Evolutionary conservation across 2,113 vertebrate species (phyloP), one percentile per base, ranked within the genome.

Genomic region (Hylia prasina): DNA sequence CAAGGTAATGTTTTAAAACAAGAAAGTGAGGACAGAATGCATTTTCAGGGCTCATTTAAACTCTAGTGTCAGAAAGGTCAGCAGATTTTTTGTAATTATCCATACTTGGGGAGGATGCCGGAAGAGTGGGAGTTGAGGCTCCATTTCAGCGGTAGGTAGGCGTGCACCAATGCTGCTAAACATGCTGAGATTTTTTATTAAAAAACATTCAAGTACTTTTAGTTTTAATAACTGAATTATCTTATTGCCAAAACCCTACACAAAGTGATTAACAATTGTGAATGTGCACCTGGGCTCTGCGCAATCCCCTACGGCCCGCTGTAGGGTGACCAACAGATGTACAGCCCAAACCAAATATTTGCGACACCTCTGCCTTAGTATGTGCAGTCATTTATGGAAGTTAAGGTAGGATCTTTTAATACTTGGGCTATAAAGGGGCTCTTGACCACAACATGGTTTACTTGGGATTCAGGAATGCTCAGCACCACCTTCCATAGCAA

Each of bases 271-370:
- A 82, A 88, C 40, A 51, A 42, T 0, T 44, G 30, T 66, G 45
- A 73, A 37, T 0, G 0, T 31, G 35, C 56, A 72, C 25, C 4
- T 33, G 39, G 19, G 44, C 30, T 75, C 75, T 50, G 6, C 10
- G 6, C 44, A 70, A 91, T 35, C 51, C 51, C 21, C 84, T n/a
- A 57, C 1, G 16, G 45, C 30, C 5, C 0, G 0, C 22, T 56
- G 37, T 2, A 61, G 50, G 48, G 31, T 24, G 85, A 57, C 7
- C 45, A 86, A 76, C 20, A 79, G 72, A 73, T 12, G 39, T 8
- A 45, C 28, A 50, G 56, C 23, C 40, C 66, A 21, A 51, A 90
- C 1, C 11, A 63, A 83, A 0, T 19, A 39, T 42, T 48, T 80
- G 33, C 25, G 8, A 70, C 31, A 37, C 27, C 50, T 69, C 48